A percentile compares a stretch with the other conserved stretches of the same genome.
phyloP scores from a whole-genome alignment of 2,888 invertebrate species.

The Epistrophella euchroma region DNA sequence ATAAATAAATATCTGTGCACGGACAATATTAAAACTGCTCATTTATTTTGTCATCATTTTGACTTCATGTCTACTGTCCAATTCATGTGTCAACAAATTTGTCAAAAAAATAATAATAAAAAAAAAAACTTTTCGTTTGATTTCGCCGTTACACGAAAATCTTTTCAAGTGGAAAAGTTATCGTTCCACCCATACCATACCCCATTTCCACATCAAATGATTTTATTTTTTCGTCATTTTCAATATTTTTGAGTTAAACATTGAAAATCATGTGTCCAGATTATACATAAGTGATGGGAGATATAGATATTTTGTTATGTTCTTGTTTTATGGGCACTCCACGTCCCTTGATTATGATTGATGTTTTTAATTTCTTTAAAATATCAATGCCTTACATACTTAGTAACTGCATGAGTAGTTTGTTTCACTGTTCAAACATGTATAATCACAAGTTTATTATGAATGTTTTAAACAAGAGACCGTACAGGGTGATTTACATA shows the following conservation, averaged over 20 bases:
- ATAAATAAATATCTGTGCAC: not conserved
- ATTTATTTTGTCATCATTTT: constrained; percentile 6
- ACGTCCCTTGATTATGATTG: too few relatives aligned
- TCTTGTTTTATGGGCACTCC: too few relatives aligned
- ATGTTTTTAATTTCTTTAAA: too few relatives aligned
- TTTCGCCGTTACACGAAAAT: not conserved
- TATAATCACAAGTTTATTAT: too few relatives aligned
- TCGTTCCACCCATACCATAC: constrained; percentile 44
- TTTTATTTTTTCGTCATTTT: not conserved
- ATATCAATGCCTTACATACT: too few relatives aligned
- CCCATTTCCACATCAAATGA: constrained; percentile 63
- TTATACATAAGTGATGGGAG: too few relatives aligned
- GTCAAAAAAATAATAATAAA: not conserved
- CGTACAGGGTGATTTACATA: too few relatives aligned
- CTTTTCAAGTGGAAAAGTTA: constrained; percentile 61
- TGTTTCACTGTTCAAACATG: too few relatives aligned
- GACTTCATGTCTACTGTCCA: not conserved
- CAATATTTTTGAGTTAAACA: not conserved
- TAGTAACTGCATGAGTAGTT: too few relatives aligned
- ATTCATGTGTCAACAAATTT: too few relatives aligned
- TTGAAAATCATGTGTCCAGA: not conserved
- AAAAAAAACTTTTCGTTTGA: not conserved
- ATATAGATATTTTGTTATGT: too few relatives aligned
- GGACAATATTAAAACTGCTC: not conserved
- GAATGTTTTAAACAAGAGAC: too few relatives aligned